phyloP scores from a whole-genome alignment of 2,888 invertebrate species.

The Drosophila mayaguana region DNA sequence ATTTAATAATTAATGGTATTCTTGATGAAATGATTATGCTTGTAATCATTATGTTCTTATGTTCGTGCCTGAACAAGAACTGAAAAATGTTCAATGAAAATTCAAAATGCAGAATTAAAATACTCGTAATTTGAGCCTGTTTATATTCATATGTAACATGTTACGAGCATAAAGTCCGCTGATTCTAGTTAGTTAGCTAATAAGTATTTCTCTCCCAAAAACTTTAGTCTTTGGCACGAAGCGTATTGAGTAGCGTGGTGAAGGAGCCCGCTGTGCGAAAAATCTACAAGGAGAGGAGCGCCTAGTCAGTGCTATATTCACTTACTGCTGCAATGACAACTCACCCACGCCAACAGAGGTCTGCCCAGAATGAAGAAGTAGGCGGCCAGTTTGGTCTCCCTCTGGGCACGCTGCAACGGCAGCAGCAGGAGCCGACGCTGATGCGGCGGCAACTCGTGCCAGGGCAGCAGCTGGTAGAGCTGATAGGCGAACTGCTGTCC shows the following conservation, averaged over 20 bases:
- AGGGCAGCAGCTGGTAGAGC: slow-evolving; percentile 50
- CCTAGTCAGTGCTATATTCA: no score
- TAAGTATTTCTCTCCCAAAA: not conserved
- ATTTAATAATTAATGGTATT: no score
- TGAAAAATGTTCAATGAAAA: no score
- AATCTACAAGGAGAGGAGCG: slow-evolving; percentile 20
- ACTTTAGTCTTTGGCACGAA: slow-evolving; percentile 17
- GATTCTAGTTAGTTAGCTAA: not conserved
- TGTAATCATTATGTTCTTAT: no score
- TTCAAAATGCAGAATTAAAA: no score
- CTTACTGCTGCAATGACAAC: not conserved
- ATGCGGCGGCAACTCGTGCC: slow-evolving; percentile 34
- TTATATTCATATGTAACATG: no score
- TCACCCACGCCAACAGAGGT: slow-evolving; percentile 59
- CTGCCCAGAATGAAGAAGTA: slow-evolving; percentile 54
- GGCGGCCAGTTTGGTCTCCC: slow-evolving; percentile 42
- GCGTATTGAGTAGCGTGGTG: slow-evolving; percentile 52
- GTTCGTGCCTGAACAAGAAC: no score
- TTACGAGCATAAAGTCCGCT: not conserved
- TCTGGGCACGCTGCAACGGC: slow-evolving; percentile 50
- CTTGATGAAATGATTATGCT: no score
- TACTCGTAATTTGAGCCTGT: no score
- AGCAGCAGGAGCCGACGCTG: slow-evolving; percentile 44
- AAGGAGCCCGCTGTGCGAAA: slow-evolving; percentile 60
- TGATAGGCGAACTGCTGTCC: slow-evolving; percentile 30